Percentiles rank a stretch among this genome's conserved stretches.
Evolutionary conservation across 2,888 invertebrate genomes (phyloP).

Genomic region (Matsumyia berberina): DNA sequence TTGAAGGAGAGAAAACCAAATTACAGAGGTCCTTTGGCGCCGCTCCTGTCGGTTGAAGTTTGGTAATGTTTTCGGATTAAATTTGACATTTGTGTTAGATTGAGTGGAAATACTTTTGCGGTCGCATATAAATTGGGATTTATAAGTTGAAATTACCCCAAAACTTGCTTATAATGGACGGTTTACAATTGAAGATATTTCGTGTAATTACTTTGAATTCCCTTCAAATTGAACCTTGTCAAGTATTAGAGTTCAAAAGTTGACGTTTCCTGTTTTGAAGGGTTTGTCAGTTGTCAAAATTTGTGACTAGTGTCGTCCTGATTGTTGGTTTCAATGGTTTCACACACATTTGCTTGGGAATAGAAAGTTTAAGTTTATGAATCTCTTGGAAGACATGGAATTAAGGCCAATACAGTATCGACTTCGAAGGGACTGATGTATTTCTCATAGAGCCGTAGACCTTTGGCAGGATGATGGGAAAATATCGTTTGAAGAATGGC

Average conservation of each 20-base stretch:
- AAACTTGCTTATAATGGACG: constrained; percentile 6
- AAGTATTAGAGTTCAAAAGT: neutral
- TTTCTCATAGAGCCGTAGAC: too few species aligned
- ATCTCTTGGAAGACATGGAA: too few species aligned
- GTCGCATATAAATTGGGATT: constrained; percentile 52
- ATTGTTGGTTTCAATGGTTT: neutral
- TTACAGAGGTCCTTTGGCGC: constrained; percentile 30
- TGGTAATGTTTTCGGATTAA: constrained; percentile 42
- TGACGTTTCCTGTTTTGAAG: neutral
- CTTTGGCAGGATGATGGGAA: too few species aligned
- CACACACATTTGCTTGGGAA: too few species aligned
- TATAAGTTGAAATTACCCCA: constrained; percentile 28
- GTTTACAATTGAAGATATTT: neutral
- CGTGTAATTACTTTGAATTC: neutral
- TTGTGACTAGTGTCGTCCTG: neutral
- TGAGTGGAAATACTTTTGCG: constrained; percentile 42
- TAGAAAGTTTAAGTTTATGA: neutral
- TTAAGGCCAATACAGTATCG: too few species aligned
- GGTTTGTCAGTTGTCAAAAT: neutral
- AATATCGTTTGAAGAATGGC: too few species aligned
- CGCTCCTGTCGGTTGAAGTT: constrained; percentile 27
- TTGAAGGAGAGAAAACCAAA: constrained; percentile 6
- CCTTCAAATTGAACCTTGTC: neutral
- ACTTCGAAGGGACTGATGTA: too few species aligned
- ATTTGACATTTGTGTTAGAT: constrained; percentile 46